Base-by-base conservation (phyloP, 2,113 vertebrate genomes). In the Siniperca chuatsi region DNA sequence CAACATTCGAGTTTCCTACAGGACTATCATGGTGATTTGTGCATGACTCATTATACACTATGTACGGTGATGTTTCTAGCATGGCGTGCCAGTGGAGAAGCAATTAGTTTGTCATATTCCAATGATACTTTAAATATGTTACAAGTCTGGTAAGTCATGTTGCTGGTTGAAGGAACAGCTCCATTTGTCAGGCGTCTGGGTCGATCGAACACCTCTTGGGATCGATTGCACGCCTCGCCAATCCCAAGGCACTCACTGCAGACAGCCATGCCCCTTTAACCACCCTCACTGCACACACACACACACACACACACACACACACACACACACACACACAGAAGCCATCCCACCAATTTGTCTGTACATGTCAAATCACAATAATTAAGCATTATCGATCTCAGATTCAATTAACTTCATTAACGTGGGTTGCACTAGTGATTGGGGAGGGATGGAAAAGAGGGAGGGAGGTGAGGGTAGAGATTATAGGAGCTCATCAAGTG, bases 391-490 rank as follows among this genome's bases (percentile, higher is more conserved):
- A 99, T 98, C 97, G 98, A 99, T 99, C 97, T 94, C 95, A 96
- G 96, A 98, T 99, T 98, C 97, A 98, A 98, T 98, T 98, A 98
- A 98, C 96, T 99, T 98, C 97, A 98, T 99, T 99, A 99, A 98
- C 95, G 94, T 95, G 94, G 97, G 96, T 96, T 96, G 96, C 92
- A 95, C 95, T 95, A 90, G 87, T 81, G 89, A 93, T 87, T 85
- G 91, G 84, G 78, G 85, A 81, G 85, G 86, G 70, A 78, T 66
- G 88, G 72, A 79, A 77, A 75, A 74, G 84, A 78, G 60, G 73
- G 82, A 29, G 79, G 79, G 70, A 57, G 78, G 83, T 65, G 73
- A 84, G 73, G 69, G 29, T 52, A 84, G 75, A 85, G 86, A 90
- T 92, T 90, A 89, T 55, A 82, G 61, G 82, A 88, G 84, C 79